phyloP scores from a whole-genome alignment of 2,113 vertebrate genomes.

The Tetrao urogallus region DNA sequence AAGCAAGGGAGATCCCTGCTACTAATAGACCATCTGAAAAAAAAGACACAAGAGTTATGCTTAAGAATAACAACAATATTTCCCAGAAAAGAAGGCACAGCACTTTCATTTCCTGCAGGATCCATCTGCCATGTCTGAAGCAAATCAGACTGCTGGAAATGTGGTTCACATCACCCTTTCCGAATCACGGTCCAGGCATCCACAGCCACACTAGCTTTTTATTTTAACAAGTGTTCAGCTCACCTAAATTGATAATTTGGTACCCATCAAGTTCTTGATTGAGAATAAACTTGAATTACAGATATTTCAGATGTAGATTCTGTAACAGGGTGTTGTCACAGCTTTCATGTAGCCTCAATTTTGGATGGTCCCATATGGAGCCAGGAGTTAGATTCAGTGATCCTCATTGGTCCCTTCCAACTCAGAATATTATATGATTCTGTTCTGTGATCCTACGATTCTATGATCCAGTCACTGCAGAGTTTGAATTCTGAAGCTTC shows the following conservation, averaged over 20 bases:
- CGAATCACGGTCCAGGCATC: neutral
- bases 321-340: fast-evolving
- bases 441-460: too few relatives aligned
- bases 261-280: neutral
- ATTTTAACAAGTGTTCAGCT: neutral
- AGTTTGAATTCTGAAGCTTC: neutral
- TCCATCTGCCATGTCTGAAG: neutral
- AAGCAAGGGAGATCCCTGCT: neutral
- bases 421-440: too few relatives aligned
- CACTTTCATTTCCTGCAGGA: slow-evolving; percentile 7
- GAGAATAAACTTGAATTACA: neutral
- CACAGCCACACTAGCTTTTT: neutral
- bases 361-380: too few relatives aligned
- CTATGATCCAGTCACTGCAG: too few relatives aligned
- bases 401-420: too few relatives aligned
- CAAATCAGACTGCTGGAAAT: neutral
- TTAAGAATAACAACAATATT: neutral
- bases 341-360: neutral
- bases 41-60: neutral
- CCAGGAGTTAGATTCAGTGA: too few relatives aligned
- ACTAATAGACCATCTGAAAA: neutral
- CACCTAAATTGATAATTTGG: neutral
- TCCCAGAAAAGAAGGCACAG: neutral
- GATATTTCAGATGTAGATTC: neutral
- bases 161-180: neutral